phyloP scores from a whole-genome alignment of 2,888 invertebrate genomes.

The Hirtodrosophila cameraria region DNA sequence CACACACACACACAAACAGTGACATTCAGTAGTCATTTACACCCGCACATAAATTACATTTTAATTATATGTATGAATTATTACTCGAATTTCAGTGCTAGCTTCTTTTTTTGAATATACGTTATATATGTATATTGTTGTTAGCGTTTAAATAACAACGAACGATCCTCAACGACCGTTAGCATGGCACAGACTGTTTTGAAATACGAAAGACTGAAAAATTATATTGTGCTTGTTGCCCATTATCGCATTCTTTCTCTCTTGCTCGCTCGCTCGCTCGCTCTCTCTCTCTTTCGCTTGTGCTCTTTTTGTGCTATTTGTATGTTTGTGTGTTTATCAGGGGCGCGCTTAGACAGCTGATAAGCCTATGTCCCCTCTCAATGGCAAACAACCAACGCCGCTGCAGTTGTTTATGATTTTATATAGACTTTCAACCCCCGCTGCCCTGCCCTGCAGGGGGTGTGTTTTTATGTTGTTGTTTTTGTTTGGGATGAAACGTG shows the following conservation, averaged over 20 bases:
- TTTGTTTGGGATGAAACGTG: slow-evolving; percentile 9
- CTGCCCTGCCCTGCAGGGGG: slow-evolving; percentile 30
- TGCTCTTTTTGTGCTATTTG: slow-evolving; percentile 3
- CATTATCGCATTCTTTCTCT: slow-evolving; percentile 36
- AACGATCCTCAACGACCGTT: slow-evolving; percentile 51
- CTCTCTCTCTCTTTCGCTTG: neutral
- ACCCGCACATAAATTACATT: slow-evolving; percentile 31
- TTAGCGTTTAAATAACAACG: slow-evolving; percentile 11
- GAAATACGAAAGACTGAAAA: slow-evolving; percentile 38
- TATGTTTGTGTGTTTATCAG: slow-evolving; percentile 7
- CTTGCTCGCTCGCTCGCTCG: slow-evolving; percentile 4
- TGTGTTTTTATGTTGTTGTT: slow-evolving; percentile 20
- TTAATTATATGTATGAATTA: slow-evolving; percentile 34
- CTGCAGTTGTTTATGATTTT: slow-evolving; percentile 31
- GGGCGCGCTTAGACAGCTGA: slow-evolving; percentile 33
- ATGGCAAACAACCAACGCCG: slow-evolving; percentile 18
- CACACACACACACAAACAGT: slow-evolving; percentile 1
- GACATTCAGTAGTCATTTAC: slow-evolving; percentile 3
- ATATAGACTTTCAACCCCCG: slow-evolving; percentile 2
- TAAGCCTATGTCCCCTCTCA: slow-evolving; percentile 36
- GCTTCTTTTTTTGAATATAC: slow-evolving; percentile 10
- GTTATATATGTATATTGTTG: slow-evolving; percentile 1
- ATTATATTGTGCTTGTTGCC: slow-evolving; percentile 49
- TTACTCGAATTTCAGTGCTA: slow-evolving; percentile 37
- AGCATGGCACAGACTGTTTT: slow-evolving; percentile 50